Evolutionary conservation across 2,113 vertebrate species (phyloP), one percentile per base, ranked within the genome.

Genomic region (Dendrocopos noguchii): DNA sequence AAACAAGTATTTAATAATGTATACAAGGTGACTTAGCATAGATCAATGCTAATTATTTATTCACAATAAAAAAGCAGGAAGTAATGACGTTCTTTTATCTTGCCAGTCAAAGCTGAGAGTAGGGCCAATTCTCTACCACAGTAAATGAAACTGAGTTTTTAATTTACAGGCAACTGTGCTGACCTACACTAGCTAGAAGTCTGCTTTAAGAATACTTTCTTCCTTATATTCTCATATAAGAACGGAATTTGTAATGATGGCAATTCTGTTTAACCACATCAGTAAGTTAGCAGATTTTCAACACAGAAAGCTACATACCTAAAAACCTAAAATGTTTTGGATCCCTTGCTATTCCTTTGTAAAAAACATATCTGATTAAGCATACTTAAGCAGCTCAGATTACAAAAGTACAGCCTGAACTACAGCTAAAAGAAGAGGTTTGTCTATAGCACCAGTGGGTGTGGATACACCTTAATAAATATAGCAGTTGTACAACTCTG

Each of bases 1-100:
- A 95, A 96, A 97, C 91, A 95, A 84, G 61, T 80, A 21, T 91
- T 95, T 94, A 96, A 94, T 95, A 96, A 96, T 93, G 34, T 68
- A 94, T 95, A 75, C 77, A 87, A 94, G 75, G 76, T 82, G 55
- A 89, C 77, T 87, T 80, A 83, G 75, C 73, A 91, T 70, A 92
- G 91, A 91, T 94, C 84, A 82, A 68, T 95, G 84, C 13, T 77
- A 86, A 88, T 91, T 95, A 95, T 93, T 94, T 95, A 94, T 94
- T 96, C 79, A 84, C 65, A 92, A 90, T 93, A 75, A 91, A 88
- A 89, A 91, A 42, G 39, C 59, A 86, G 34, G 66, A 87, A 93
- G 25, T 75, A 76, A 80, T 92, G 39, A 88, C 19, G 10, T 80
- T 91, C 16, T 75, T 93, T 74, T 91, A 47, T 72, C 67, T 84